Evolutionary conservation across 2,113 vertebrate species (phyloP), one percentile per base, ranked within the genome.

Genomic region (Bucco capensis): DNA sequence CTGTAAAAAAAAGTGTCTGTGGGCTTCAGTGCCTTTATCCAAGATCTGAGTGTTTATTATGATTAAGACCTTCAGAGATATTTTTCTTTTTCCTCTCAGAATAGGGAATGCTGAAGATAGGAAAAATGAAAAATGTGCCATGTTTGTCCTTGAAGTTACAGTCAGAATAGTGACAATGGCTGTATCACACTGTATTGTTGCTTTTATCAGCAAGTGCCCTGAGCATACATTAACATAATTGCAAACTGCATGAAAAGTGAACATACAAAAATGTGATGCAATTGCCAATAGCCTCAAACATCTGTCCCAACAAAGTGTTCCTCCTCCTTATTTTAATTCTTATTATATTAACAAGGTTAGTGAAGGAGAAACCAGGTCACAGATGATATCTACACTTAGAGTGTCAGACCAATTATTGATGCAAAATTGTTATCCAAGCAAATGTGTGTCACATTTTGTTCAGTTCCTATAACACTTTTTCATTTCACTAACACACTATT

Each of bases 191-290:
- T 64, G 89, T 93, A 95, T 96, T 95, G 94, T 97, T 95, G 91
- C 95, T 95, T 95, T 97, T 96, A 97, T 97, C 96, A 96, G 95
- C 92, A 91, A 95, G 69, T 95, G 96, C 96, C 94, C 96, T 92
- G 85, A 95, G 96, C 96, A 95, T 92, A 95, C 66, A 96, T 97
- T 97, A 97, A 95, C 96, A 96, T 97, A 96, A 96, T 96, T 96
- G 94, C 96, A 80, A 94, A 94, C 95, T 94, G 92, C 85, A 76
- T 95, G 81, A 92, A 96, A 95, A 96, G 93, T 94, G 93, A 95
- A 94, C 95, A 95, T 91, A 86, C 89, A 93, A 80, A 96, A 96
- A 94, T 94, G 91, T 62, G 81, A 93, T 89, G 95, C 93, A 94
- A 85, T 94, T 96, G 92, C 95, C 96, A 96, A 94, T 94, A 91